Evolutionary conservation across 2,888 invertebrate species (phyloP).

Genomic region (Volucella bombylans): DNA sequence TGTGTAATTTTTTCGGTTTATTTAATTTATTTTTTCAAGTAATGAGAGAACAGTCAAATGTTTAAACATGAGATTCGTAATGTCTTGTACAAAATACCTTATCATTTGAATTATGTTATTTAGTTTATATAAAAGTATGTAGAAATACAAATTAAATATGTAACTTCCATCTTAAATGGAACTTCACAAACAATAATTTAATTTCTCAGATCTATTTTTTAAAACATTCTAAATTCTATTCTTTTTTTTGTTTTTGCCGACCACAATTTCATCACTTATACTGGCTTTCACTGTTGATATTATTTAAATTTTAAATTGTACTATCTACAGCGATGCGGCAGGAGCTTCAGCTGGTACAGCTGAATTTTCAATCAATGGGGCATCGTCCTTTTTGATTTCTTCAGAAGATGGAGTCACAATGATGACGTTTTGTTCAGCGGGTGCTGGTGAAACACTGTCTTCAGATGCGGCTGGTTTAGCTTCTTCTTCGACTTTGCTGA

Average conservation of each 20-base stretch:
- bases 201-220: background rate
- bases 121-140: constrained; percentile 5
- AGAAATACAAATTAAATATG: background rate
- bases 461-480: constrained; percentile 5
- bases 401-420: constrained; percentile 60
- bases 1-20: constrained; percentile 10
- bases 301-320: too few species aligned
- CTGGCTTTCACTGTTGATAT: too few species aligned
- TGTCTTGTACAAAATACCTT: background rate
- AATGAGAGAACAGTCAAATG: constrained; percentile 34
- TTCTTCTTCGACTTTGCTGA: background rate
- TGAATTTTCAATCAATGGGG: too few species aligned
- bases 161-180: constrained; percentile 19
- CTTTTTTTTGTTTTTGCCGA: too few species aligned
- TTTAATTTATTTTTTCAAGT: constrained; percentile 11
- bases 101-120: background rate
- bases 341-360: constrained; percentile 8
- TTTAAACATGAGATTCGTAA: constrained; percentile 23
- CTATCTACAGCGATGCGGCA: background rate
- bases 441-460: constrained; percentile 11
- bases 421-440: constrained; percentile 49
- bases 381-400: too few species aligned
- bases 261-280: too few species aligned
- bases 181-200: constrained; percentile 4
- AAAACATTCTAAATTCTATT: too few species aligned